Percentiles rank a stretch among this genome's conserved stretches.
These are phyloP conservation scores for Epinotia ramella DNA, from an alignment of 2,888 invertebrate genomes.

Conservation along the genomic window DNA sequence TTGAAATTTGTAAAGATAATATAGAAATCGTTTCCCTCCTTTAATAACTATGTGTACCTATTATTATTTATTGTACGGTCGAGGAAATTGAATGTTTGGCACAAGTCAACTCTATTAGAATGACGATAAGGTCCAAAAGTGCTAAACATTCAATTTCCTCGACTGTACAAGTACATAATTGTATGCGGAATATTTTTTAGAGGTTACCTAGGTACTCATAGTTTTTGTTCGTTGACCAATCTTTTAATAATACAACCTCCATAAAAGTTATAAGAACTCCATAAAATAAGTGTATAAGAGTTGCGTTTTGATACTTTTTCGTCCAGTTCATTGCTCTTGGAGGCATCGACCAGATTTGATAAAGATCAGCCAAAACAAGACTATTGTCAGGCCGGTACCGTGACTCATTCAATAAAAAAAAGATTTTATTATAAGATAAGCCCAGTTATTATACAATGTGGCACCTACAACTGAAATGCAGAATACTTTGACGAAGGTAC, in stretches of 20 bases:
- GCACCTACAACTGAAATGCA: neutral
- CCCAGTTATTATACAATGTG: slow-evolving; percentile 1
- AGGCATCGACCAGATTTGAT: slow-evolving; percentile 34
- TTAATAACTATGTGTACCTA: too few species aligned
- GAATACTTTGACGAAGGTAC: neutral
- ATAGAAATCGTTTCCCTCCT: neutral
- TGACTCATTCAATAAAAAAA: slow-evolving; percentile 28
- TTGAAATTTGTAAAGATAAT: neutral
- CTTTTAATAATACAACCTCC: neutral
- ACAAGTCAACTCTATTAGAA: too few species aligned
- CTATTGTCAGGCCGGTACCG: slow-evolving; percentile 22
- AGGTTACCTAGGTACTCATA: too few species aligned
- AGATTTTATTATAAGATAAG: neutral
- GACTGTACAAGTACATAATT: too few species aligned
- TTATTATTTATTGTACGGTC: too few species aligned
- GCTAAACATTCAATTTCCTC: too few species aligned
- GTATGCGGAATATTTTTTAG: too few species aligned
- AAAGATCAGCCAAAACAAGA: slow-evolving; percentile 34
- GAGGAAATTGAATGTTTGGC: too few species aligned
- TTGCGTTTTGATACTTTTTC: slow-evolving; percentile 36
- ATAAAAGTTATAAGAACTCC: slow-evolving; percentile 11
- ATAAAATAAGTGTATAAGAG: slow-evolving; percentile 17
- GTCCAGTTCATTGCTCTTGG: slow-evolving; percentile 38
- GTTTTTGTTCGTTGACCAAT: neutral
- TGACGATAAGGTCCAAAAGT: too few species aligned